Conservation (phyloP, 2,797 vertebrate genomes). For the Percopsis omiscomaycus region DNA sequence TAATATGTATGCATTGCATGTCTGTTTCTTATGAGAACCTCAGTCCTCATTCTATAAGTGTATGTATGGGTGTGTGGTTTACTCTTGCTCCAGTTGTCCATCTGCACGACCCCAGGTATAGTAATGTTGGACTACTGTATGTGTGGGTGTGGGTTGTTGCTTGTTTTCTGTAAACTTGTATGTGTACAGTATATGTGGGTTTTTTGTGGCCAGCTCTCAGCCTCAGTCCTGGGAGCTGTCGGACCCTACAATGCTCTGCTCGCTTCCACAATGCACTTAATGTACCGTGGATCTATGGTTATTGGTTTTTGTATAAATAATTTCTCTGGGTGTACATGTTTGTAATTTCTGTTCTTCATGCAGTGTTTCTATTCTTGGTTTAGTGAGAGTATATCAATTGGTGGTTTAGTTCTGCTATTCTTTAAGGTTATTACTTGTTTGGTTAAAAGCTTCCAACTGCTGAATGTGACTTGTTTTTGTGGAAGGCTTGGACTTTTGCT, state of each 20-base stretch:
- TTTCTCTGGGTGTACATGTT: constrained; percentile 60
- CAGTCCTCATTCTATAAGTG: constrained; percentile 36
- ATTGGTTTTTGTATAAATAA: constrained; percentile 47
- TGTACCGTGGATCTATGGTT: constrained; percentile 61
- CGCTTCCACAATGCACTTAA: constrained; percentile 73
- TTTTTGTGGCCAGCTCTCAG: constrained; percentile 33
- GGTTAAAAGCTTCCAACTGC: constrained; percentile 68
- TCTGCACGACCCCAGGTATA: constrained; percentile 86
- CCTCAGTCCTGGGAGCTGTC: constrained; percentile 46
- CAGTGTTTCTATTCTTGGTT: constrained; percentile 45
- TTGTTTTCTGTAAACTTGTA: constrained; percentile 11
- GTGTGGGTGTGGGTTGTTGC: constrained; percentile 24
- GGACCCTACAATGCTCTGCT: constrained; percentile 50
- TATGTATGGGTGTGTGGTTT: constrained; percentile 23
- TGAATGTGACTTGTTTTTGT: constrained; percentile 66
- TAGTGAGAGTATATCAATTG: constrained; percentile 48
- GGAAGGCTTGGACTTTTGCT: constrained; percentile 73
- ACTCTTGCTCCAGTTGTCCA: constrained; percentile 70
- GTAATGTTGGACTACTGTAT: constrained; percentile 75
- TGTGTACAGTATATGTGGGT: constrained; percentile 22
- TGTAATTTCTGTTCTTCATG: constrained; percentile 54
- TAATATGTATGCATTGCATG: constrained; percentile 68
- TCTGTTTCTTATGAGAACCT: constrained; percentile 58
- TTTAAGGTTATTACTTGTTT: constrained; percentile 52
- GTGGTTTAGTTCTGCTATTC: constrained; percentile 62